Base-by-base conservation (phyloP, 2,888 invertebrate genomes). In the Halictus quadricinctus region DNA sequence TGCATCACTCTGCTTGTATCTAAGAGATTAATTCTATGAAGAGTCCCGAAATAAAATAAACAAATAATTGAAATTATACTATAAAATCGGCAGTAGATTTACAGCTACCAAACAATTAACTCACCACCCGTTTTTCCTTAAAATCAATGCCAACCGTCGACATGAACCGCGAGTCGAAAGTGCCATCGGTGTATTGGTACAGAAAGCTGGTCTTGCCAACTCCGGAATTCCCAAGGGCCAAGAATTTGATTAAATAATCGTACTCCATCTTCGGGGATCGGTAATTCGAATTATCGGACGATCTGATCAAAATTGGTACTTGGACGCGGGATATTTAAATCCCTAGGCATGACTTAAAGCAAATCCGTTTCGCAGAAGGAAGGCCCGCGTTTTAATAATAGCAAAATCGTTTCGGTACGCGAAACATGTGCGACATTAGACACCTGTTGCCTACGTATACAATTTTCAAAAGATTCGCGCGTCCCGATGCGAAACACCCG, bases 111-210 rank as follows among this genome's bases (percentile, higher is more conserved):
- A 69, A 69, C 18, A 41, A 21, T 21, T 86, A 94, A 54, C 96
- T 95, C 95, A 98, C 99, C 96, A 99, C 96, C 95, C 98, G 96
- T 95, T 99, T 99, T 95, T 99, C 99, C 94, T 98, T 96, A 95
- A 99, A 99, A 95, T 99, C 99, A 92, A 99, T 99, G 81, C 99
- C 99, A 83, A 99, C 99, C 21, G 99, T 99, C 6, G 99, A 99
- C 91, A 98, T 98, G 94, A 99, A 99, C 94, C 98, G 97, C 7
- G 98, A 97, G 93, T 98, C 97, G 95, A 99, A 99, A 43, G 96
- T 96, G 79, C 98, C 98, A 95, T 99, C 99, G 4, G 99, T 99
- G 94, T 99, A 99, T 93, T 99, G 99, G 94, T 98, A 98, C 29
- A 99, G 96, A 93, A 99, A 98, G 93, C 98, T 98, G 0, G 99